Evolutionary conservation across 2,888 invertebrate species (phyloP), one percentile per base, ranked within the genome.

Genomic region (Netelia fuscicornis): DNA sequence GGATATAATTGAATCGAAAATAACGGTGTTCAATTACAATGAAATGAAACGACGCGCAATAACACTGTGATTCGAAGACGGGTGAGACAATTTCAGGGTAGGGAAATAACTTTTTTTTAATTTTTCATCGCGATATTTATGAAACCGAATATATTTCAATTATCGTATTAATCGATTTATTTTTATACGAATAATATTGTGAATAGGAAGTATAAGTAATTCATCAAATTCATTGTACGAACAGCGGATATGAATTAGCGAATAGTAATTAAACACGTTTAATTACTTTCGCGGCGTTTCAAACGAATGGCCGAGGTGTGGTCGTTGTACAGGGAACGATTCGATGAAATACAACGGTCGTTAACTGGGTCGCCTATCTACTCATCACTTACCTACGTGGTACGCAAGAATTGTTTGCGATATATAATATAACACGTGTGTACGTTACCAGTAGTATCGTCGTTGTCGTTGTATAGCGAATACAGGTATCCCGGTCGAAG

Each of bases 401-500:
- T 42, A 85, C 65, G 78, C 75, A 85, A 85, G 72, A 79, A 78
- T 79, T 68, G 54, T 10, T 52, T 11, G n/a, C 17, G 60, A 71
- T 77, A 64, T 54, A 30, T 23, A n/a, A 44, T 37, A 54, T 23
- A 48, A 17, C 48, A 23, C 17, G 52, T 62, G 37, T 65, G 17
- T 70, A 20, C 64, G 70, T 62, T 52, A 37, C 54, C 42, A 25
- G 60, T 37, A 44, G 60, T 62, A 62, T 64, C 60, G 72, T 17
- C 67, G 78, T 44, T 54, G 70, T 30, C 48, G 70, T 52, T 10
- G 62, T 52, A 64, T 64, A 11, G 52, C 25, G 54, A 72, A 71
- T 80, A 72, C 71, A 71, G 25, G 76, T 65, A 77, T 79, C 56
- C 81, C 71, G 85, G 83, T 83, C 85, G 86, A 86, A 85, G 85